A percentile compares a stretch with the other conserved stretches of the same genome.
Conservation (phyloP, 2,888 invertebrate species). For the Falcaria lacertinaria region DNA sequence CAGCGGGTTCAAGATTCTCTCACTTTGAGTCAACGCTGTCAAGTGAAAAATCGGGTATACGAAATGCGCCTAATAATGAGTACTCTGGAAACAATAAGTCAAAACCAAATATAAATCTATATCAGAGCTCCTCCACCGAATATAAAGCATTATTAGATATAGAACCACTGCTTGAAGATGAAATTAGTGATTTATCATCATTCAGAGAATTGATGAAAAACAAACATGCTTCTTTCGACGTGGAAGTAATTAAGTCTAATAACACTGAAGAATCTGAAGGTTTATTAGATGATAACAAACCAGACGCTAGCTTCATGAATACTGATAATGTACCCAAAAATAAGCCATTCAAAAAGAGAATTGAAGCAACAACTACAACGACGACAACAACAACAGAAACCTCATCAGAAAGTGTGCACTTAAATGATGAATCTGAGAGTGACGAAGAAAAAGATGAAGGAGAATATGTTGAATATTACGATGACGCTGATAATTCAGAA, state of each 20-base stretch:
- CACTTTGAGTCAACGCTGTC: constrained; percentile 38
- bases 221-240: constrained; percentile 68
- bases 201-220: constrained; percentile 74
- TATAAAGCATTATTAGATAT: constrained; percentile 75
- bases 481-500: constrained; percentile 56
- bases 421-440: constrained; percentile 37
- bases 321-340: constrained; percentile 55
- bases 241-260: constrained; percentile 76
- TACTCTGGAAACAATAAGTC: constrained; percentile 32
- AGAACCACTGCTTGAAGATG: constrained; percentile 80
- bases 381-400: constrained; percentile 26
- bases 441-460: constrained; percentile 51
- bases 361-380: constrained; percentile 23
- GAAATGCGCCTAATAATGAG: constrained; percentile 32
- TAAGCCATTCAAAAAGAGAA: too few species aligned
- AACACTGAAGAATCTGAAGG: constrained; percentile 32
- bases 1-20: constrained; percentile 46
- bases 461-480: constrained; percentile 64
- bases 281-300: constrained; percentile 54
- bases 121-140: constrained; percentile 63
- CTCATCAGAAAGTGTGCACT: constrained; percentile 25
- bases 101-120: constrained; percentile 35
- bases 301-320: constrained; percentile 67
- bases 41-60: constrained; percentile 35
- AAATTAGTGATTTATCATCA: constrained; percentile 71